Evolutionary conservation across 2,888 invertebrate species (phyloP).

Genomic region (Cancer borealis): DNA sequence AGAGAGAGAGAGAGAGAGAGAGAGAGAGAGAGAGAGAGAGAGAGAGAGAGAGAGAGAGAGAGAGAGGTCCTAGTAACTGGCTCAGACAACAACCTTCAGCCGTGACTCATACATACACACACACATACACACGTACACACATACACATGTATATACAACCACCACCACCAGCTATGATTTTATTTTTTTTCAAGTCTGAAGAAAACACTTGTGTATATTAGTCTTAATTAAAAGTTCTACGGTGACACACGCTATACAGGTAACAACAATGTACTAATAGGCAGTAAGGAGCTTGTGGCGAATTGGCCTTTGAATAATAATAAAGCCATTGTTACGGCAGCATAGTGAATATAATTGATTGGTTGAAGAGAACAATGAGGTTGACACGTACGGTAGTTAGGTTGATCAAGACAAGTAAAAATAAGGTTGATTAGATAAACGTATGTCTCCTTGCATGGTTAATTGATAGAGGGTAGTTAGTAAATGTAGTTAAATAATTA

Average conservation of each 20-base stretch:
- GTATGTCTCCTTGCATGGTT: background rate
- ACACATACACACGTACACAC: background rate
- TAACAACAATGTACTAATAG: background rate
- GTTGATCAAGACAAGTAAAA: background rate
- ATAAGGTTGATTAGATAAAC: background rate
- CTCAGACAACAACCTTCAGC: background rate
- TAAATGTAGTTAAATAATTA: background rate
- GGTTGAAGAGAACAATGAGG: too few species aligned
- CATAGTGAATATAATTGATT: too few species aligned
- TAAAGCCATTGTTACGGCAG: too few species aligned
- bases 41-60: slow-evolving; percentile 26
- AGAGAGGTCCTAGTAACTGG: background rate
- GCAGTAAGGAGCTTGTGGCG: background rate
- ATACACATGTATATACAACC: background rate
- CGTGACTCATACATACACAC: background rate
- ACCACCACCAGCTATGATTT: background rate
- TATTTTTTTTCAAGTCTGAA: background rate
- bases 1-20: background rate
- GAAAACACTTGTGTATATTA: background rate
- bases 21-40: slow-evolving; percentile 27
- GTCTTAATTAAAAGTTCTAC: background rate
- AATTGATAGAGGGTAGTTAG: background rate
- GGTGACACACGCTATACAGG: background rate
- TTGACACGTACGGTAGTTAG: background rate
- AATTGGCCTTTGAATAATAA: background rate